Evolutionary conservation across 1,140 invertebrate genomes (phyloP).

Genomic region (Catajapyx aquilonaris): DNA sequence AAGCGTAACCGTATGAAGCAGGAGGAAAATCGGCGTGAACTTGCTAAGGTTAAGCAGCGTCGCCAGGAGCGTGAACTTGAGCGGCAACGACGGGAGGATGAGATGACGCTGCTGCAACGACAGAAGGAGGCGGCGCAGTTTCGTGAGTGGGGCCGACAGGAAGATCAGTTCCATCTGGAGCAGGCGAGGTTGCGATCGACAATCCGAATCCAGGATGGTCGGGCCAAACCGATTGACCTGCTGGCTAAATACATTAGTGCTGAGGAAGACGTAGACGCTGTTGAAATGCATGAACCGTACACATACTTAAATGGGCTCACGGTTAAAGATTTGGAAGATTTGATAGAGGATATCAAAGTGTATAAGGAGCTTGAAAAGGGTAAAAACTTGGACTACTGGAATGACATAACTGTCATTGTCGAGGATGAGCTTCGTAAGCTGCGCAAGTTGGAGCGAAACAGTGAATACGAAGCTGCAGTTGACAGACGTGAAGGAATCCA

Average conservation of each 20-base stretch:
- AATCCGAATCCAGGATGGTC: conserved; percentile 86
- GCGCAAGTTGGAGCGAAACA: conserved; percentile 41
- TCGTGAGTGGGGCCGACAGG: conserved; percentile 77
- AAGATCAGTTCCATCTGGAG: conserved; percentile 81
- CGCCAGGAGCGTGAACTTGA: conserved; percentile 75
- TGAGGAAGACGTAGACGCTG: conserved; percentile 73
- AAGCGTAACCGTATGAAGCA: conserved; percentile 65
- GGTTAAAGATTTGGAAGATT: conserved; percentile 85
- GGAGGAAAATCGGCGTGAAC: conserved; percentile 69
- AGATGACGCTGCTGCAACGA: conserved; percentile 65
- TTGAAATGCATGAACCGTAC: conserved; percentile 97
- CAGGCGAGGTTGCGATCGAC: conserved; percentile 73
- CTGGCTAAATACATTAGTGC: conserved; percentile 89
- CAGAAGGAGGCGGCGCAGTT: conserved; percentile 89
- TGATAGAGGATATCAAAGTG: conserved; percentile 86
- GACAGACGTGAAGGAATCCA: conserved; percentile 81
- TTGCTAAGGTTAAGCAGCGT: conserved; percentile 83
- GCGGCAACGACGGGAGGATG: conserved; percentile 69
- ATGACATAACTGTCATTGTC: conserved; percentile 88
- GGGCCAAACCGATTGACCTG: conserved; percentile 95
- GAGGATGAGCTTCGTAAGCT: conserved; percentile 84
- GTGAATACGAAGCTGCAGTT: conserved; percentile 36
- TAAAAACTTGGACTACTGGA: conserved; percentile 86
- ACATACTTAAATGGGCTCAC: conserved; percentile 83
- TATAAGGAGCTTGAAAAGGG: conserved; percentile 69